phyloP scores from a whole-genome alignment of 2,113 vertebrate genomes.

The Esox niger region DNA sequence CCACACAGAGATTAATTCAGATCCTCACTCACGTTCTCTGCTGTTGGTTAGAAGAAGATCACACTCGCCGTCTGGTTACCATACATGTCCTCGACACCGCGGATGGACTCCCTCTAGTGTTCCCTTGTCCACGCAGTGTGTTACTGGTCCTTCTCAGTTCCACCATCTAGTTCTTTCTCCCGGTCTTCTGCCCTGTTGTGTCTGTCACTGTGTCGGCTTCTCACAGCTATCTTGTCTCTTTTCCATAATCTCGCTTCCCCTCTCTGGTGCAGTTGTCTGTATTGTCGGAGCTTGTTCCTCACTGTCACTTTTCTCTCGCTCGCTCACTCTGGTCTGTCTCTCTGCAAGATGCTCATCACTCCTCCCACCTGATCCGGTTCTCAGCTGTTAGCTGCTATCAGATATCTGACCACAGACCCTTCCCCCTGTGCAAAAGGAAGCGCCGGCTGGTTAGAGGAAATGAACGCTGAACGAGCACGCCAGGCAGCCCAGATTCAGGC shows the following conservation, averaged over 20 bases:
- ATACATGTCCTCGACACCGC: neutral
- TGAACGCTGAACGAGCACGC: neutral
- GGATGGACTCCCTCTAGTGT: slow-evolving; percentile 18
- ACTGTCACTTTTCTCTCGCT: neutral
- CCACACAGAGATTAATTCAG: slow-evolving; percentile 4
- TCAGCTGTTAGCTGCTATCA: neutral
- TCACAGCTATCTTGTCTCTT: no score
- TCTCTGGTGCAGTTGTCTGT: neutral
- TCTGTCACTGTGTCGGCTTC: no score
- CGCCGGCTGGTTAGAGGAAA: slow-evolving; percentile 28
- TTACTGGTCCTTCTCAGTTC: neutral
- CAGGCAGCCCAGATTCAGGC: slow-evolving; percentile 54
- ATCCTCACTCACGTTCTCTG: slow-evolving; percentile 11
- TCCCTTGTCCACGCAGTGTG: neutral
- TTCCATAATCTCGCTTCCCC: no score
- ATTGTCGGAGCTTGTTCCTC: neutral
- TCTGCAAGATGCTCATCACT: neutral
- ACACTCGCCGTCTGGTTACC: slow-evolving; percentile 39
- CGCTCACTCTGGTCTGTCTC: neutral
- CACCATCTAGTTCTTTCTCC: neutral
- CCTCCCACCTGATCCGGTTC: neutral
- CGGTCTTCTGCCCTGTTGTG: no score
- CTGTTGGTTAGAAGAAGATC: slow-evolving; percentile 25
- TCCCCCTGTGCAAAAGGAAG: neutral
- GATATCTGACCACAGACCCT: neutral